Base-by-base conservation (phyloP, 2,888 invertebrate genomes). In the Volucella inanis region DNA sequence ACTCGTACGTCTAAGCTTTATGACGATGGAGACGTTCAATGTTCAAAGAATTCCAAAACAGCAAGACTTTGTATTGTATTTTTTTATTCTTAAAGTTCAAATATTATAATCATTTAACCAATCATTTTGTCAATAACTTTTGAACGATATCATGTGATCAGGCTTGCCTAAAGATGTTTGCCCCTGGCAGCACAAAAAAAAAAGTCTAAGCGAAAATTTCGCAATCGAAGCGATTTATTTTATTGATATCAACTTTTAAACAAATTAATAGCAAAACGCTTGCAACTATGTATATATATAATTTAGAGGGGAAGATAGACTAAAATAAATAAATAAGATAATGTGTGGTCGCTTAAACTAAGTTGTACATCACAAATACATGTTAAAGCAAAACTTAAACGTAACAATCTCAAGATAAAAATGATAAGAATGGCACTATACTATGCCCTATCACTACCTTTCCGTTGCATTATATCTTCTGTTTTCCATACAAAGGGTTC, bases 401-500 rank as follows among this genome's bases (percentile, higher is more conserved):
- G 9, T n/a, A 50, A 50, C 15, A 9, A 31, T 38, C n/a, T 18
- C 1, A 31, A 47, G 31, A 31, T 47, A 47, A 3, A n/a, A 18
- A 18, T 18, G 8, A 4, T 54, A 62, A 18, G 31, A 45, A 39
- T 52, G 12, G 50, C 3, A 12, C 47, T 10, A n/a, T 2, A 54
- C 71, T 75, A 75, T 43, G 50, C 45, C 3, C 38, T 38, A 11
- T 41, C 45, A 2, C 70, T 65, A 22, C 83, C 70, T 10, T 84
- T 79, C 1, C 67, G 65, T 12, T 45, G 50, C 10, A 45, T 6
- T n/a, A 62, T 45, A 15, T 71, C 67, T 2, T 96, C 95, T 11
- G 96, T 95, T n/a, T 95, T 96, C 97, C 97, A 97, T 0, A 96
- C 95, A 90, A 98, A 98, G 0, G 98, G 97, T 90, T 98, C 97